Evolutionary conservation across 2,797 vertebrate genomes (phyloP).

Genomic region (Bradypodion pumilum): DNA sequence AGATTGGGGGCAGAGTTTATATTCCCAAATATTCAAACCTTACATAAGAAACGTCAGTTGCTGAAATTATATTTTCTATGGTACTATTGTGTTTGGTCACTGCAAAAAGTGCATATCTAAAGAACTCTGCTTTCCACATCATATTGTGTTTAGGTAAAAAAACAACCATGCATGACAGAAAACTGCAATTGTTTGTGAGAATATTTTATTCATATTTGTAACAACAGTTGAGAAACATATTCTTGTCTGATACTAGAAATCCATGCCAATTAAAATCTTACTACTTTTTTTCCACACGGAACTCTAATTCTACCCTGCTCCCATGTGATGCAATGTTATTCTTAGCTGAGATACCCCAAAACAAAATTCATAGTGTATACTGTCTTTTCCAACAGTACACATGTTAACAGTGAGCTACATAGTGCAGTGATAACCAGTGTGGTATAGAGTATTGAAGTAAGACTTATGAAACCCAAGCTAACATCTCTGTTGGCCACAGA

Average conservation of each 20-base stretch:
- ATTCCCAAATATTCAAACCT: neutral
- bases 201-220: neutral
- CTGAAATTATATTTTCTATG: neutral
- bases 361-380: neutral
- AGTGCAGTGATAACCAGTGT: no score
- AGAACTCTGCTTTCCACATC: neutral
- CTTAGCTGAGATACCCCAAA: no score
- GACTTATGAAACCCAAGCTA: no score
- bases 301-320: no score
- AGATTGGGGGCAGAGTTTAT: neutral
- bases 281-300: no score
- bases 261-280: neutral
- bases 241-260: neutral
- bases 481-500: no score
- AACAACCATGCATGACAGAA: neutral
- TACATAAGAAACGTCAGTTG: neutral
- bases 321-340: no score
- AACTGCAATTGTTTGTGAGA: neutral
- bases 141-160: neutral
- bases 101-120: neutral
- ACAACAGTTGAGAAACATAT: neutral
- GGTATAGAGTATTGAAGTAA: neutral
- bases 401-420: no score
- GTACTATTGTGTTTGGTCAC: neutral
- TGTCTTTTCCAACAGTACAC: neutral